phyloP scores from a whole-genome alignment of 2,797 vertebrate species.

The Galaxias olidus region DNA sequence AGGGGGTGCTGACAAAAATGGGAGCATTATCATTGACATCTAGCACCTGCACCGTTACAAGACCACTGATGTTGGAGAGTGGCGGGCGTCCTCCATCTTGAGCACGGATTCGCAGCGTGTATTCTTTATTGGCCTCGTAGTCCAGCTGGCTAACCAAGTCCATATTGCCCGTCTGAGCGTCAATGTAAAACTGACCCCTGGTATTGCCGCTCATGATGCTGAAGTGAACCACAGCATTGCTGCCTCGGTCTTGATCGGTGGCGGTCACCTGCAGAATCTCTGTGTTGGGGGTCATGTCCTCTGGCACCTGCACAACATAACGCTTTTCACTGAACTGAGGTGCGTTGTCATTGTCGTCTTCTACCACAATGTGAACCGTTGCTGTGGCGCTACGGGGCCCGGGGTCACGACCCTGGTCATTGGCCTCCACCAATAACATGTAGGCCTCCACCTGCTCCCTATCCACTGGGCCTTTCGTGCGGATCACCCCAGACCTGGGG shows the following conservation, averaged over 20 bases:
- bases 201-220: conserved; percentile 98
- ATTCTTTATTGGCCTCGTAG: conserved; percentile 92
- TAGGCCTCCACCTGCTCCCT: conserved; percentile 86
- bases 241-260: conserved; percentile 87
- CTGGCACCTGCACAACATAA: conserved; percentile 87
- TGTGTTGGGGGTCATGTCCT: conserved; percentile 82
- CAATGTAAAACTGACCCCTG: conserved; percentile 93
- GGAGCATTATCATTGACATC: conserved; percentile 94
- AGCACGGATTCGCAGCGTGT: conserved; percentile 86
- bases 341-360: conserved; percentile 93
- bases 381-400: conserved; percentile 88
- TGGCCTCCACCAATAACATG: conserved; percentile 85
- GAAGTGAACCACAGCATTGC: conserved; percentile 91
- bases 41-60: conserved; percentile 91
- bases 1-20: conserved; percentile 95
- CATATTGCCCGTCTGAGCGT: conserved; percentile 90
- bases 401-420: conserved; percentile 90
- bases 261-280: conserved; percentile 88
- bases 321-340: conserved; percentile 95
- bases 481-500: conserved; percentile 88
- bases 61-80: conserved; percentile 90
- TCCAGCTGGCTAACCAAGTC: conserved; percentile 90
- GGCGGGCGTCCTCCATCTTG: conserved; percentile 93
- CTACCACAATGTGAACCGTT: conserved; percentile 85
- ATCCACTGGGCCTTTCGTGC: conserved; percentile 88